A percentile compares a stretch with the other conserved stretches of the same genome.
Conservation (phyloP, 2,888 invertebrate species). For the Dryobota labecula region DNA sequence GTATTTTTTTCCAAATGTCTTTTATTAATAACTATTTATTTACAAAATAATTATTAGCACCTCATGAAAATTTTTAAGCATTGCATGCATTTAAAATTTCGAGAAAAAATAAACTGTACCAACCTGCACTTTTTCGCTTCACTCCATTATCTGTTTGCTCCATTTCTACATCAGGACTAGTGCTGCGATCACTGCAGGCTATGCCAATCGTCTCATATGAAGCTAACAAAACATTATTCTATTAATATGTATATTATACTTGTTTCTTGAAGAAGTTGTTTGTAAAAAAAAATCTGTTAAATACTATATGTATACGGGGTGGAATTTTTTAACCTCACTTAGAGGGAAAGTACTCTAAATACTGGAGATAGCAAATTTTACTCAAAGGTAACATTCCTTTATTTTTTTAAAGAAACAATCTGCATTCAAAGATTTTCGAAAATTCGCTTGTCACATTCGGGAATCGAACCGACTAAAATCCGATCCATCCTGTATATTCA, state of each 20-base stretch:
- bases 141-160: neutral
- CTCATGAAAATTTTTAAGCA: neutral
- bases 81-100: neutral
- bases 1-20: neutral
- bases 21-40: neutral
- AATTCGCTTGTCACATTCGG: too few relatives aligned
- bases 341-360: too few relatives aligned
- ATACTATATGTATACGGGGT: too few relatives aligned
- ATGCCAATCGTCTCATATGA: too few relatives aligned
- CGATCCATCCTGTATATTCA: too few relatives aligned
- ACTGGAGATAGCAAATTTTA: too few relatives aligned
- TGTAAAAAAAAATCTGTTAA: neutral
- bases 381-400: too few relatives aligned
- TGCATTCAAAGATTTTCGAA: too few relatives aligned
- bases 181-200: neutral
- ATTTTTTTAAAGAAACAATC: too few relatives aligned
- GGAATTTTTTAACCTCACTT: too few relatives aligned
- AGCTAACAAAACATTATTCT: neutral
- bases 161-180: slow-evolving; percentile 2
- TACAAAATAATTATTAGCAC: neutral
- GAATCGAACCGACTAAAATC: too few relatives aligned
- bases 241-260: neutral
- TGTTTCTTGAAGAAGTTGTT: neutral
- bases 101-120: neutral
- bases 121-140: slow-evolving; percentile 25